Base-by-base conservation (phyloP, 2,888 invertebrate genomes). In the Melinopterus prodromus region DNA sequence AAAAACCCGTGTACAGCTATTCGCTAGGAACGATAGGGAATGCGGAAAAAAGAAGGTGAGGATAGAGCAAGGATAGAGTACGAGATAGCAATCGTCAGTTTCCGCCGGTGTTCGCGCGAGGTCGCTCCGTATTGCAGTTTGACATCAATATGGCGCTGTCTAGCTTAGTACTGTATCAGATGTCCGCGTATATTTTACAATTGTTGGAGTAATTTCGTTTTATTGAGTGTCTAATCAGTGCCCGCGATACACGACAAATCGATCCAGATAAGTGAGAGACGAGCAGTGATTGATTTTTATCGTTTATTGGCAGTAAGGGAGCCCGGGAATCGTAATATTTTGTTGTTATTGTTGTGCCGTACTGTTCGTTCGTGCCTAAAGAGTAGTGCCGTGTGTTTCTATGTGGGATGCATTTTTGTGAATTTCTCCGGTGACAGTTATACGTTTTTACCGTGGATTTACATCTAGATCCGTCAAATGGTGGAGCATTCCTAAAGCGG, bases 101-200 rank as follows among this genome's bases (percentile, higher is more conserved):
- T 77, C 70, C 82, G 82, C 75, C 6, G 15, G 53, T 26, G 53
- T 76, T 77, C 82, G 79, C 78, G 9, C 12, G 9, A 16, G 35
- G 53, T 53, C 53, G 53, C 53, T 16, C 79, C 80, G 80, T 74
- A 75, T 69, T 76, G 53, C 53, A 74, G 78, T 85, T 86, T 86
- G 85, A 86, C 85, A 84, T 83, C 80, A 81, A 87, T 86, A 87
- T 87, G 87, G 87, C 87, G 87, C 84, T 84, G 84, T 84, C 83
- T 79, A 83, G 82, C 84, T 84, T 83, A 83, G 83, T 86, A 84
- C 53, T 53, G 83, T 85, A 84, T 85, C 84, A 85, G 85, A 84
- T 85, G 84, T 85, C 84, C 84, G 82, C 81, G 81, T 84, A 85
- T 85, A 84, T 82, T 38, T 70, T 26, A 53, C 53, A 53, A 53